These are phyloP conservation scores for Invenusta paracnida DNA, from an alignment of 2,888 invertebrate genomes.

Conservation along the genomic window DNA sequence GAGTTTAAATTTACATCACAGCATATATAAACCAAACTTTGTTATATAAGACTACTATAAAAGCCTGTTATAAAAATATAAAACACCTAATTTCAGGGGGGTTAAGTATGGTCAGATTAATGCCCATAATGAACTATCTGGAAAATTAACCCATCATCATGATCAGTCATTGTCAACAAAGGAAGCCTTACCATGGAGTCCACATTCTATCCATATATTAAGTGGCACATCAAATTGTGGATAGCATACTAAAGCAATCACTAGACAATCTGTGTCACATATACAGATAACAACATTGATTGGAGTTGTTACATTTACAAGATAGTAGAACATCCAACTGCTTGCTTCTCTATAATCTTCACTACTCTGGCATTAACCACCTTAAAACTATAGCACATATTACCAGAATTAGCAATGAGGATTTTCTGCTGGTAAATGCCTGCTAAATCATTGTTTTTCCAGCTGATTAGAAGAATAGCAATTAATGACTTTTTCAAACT, in stretches of 20 bases:
- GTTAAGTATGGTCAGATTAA: too few species aligned
- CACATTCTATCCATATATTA: neutral
- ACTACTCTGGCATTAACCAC: neutral
- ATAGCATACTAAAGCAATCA: neutral
- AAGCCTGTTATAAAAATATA: too few species aligned
- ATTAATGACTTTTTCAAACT: neutral
- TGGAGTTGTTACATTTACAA: neutral
- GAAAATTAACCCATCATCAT: too few species aligned
- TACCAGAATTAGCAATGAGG: neutral
- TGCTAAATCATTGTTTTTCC: neutral
- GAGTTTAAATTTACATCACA: too few species aligned
- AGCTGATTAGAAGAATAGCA: neutral
- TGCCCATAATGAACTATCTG: too few species aligned
- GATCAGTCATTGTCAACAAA: too few species aligned
- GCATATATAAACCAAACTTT: too few species aligned
- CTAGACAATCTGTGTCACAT: neutral
- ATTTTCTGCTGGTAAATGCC: neutral
- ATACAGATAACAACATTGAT: neutral
- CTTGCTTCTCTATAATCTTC: neutral
- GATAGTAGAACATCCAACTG: too few species aligned
- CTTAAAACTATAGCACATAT: neutral
- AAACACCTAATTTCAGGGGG: too few species aligned
- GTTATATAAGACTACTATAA: too few species aligned
- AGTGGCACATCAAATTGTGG: neutral
- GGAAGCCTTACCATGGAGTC: too few species aligned